A percentile compares a stretch with the other conserved stretches of the same genome.
These are phyloP conservation scores for Varecia variegata DNA, from an alignment of 2,797 vertebrate genomes.

Conservation along the genomic window DNA sequence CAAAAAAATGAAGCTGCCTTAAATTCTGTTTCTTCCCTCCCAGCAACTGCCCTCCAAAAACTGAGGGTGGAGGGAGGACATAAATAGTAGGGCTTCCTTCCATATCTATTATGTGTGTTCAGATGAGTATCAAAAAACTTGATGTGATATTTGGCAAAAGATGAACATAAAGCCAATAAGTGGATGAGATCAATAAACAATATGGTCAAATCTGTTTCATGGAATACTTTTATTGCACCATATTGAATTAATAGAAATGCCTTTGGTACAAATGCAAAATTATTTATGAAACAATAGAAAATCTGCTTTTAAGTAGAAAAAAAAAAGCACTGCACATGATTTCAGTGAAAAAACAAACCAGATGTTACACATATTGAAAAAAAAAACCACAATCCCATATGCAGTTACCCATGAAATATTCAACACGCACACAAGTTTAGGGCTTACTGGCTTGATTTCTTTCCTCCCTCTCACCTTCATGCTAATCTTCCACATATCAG, in stretches of 20 bases:
- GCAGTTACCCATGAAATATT: constrained; percentile 79
- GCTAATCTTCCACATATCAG: constrained; percentile 74
- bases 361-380: constrained; percentile 76
- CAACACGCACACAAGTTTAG: constrained; percentile 67
- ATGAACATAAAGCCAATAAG: constrained; percentile 49
- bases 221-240: constrained; percentile 63
- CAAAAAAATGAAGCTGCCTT: constrained; percentile 11
- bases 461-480: constrained; percentile 73
- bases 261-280: constrained; percentile 78
- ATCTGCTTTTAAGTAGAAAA: constrained; percentile 70
- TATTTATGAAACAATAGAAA: constrained; percentile 81
- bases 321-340: constrained; percentile 54
- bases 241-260: constrained; percentile 78
- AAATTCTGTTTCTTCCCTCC: background rate
- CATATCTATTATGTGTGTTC: constrained; percentile 2
- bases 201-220: constrained; percentile 50
- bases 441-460: constrained; percentile 51
- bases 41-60: background rate
- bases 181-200: constrained; percentile 66
- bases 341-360: constrained; percentile 77
- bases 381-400: constrained; percentile 69
- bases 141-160: constrained; percentile 45
- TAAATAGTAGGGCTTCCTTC: background rate
- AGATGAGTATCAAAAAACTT: constrained; percentile 22
- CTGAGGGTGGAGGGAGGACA: background rate